phyloP scores from a whole-genome alignment of 2,113 vertebrate species.

The Amphilophus citrinellus region DNA sequence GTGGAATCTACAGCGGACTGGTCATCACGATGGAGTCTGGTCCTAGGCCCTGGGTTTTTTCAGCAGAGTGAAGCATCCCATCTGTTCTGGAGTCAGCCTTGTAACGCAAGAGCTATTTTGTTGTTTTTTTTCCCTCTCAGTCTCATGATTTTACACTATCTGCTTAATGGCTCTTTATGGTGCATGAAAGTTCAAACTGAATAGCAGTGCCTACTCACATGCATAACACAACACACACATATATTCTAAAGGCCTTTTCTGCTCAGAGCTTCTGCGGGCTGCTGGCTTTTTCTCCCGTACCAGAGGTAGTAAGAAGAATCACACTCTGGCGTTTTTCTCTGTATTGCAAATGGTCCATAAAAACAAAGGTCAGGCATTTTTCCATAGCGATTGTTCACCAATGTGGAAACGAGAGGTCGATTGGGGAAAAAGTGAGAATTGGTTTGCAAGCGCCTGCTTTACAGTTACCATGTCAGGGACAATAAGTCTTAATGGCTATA shows the following conservation, averaged over 20 bases:
- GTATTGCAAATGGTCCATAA: constrained; percentile 74
- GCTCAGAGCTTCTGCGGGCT: constrained; percentile 18
- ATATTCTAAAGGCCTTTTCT: constrained; percentile 5
- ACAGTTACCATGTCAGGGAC: constrained; percentile 60
- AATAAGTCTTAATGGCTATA: constrained; percentile 62
- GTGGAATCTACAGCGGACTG: constrained; percentile 45
- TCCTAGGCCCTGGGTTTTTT: constrained; percentile 57
- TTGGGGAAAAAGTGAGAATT: constrained; percentile 42
- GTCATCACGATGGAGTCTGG: constrained; percentile 58
- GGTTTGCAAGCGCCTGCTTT: constrained; percentile 55
- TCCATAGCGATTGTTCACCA: constrained; percentile 54
- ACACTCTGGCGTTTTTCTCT: constrained; percentile 53
- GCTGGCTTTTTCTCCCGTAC: constrained; percentile 34
- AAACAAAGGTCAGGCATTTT: constrained; percentile 78
- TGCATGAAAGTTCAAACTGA: constrained; percentile 73
- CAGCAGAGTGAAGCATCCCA: constrained; percentile 60
- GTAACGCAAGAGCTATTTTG: constrained; percentile 43
- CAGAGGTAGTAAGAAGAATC: constrained; percentile 42
- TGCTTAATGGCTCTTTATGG: constrained; percentile 64
- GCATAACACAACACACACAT: not conserved
- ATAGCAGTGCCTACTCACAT: not conserved
- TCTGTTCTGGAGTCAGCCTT: constrained; percentile 61
- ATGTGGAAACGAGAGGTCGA: constrained; percentile 63
- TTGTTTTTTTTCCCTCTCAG: constrained; percentile 31
- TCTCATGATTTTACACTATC: constrained; percentile 56